Conservation (phyloP, 2,888 invertebrate species). For the Lathronympha strigana region DNA sequence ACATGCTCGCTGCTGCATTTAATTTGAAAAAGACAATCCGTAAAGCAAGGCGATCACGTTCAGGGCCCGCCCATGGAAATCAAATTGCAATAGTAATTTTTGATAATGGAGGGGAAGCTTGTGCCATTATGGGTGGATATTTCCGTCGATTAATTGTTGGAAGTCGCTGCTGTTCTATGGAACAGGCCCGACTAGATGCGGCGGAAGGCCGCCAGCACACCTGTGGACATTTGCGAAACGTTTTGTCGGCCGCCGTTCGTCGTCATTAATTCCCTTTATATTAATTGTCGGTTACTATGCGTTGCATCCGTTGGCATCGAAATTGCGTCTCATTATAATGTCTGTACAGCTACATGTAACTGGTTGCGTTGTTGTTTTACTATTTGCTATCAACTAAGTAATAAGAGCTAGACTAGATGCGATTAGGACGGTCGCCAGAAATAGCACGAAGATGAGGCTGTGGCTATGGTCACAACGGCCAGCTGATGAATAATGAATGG, state of each 20-base stretch:
- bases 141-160: constrained; percentile 75
- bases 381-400: constrained; percentile 40
- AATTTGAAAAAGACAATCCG: constrained; percentile 78
- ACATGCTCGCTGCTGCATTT: constrained; percentile 64
- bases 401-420: constrained; percentile 39
- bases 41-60: constrained; percentile 69
- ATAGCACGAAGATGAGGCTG: constrained; percentile 38
- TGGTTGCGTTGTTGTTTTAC: constrained; percentile 47
- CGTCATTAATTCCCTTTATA: constrained; percentile 62
- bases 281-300: constrained; percentile 72
- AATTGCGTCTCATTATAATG: constrained; percentile 70
- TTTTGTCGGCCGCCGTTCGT: constrained; percentile 60
- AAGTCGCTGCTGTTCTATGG: constrained; percentile 60
- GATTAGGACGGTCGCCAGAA: constrained; percentile 37
- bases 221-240: constrained; percentile 69
- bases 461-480: constrained; percentile 13
- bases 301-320: constrained; percentile 68
- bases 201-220: constrained; percentile 63
- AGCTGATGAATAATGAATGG: constrained; percentile 31
- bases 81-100: constrained; percentile 79
- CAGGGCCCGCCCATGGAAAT: constrained; percentile 66
- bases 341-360: constrained; percentile 53
- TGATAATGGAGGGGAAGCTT: constrained; percentile 75
- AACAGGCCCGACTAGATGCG: constrained; percentile 67
- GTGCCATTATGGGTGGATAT: constrained; percentile 73